These are phyloP conservation scores for Anolis apletophallus DNA, from an alignment of 2,797 vertebrate species.

Conservation along the genomic window DNA sequence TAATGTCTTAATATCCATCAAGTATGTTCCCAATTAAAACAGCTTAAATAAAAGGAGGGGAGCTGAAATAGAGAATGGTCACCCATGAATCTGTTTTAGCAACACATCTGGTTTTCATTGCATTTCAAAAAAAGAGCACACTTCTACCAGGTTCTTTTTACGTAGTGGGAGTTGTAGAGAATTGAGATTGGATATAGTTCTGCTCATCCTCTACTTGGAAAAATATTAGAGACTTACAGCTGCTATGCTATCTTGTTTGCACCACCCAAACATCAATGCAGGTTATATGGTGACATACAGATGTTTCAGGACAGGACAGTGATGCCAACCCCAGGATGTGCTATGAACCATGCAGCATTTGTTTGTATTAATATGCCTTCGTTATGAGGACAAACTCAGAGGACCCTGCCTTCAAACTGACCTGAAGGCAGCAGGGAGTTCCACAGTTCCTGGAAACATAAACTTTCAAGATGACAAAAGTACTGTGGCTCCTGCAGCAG, in stretches of 20 bases:
- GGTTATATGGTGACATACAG: background rate
- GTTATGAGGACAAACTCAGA: background rate
- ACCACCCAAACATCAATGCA: background rate
- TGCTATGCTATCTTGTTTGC: background rate
- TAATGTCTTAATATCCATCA: conserved; percentile 5
- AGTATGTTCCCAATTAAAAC: conserved; percentile 6
- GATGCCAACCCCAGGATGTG: background rate
- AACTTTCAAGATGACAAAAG: too few species aligned
- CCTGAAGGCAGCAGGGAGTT: too few species aligned
- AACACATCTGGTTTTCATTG: conserved; percentile 27
- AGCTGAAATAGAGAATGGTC: background rate
- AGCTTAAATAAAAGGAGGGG: background rate
- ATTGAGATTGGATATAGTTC: too few species aligned
- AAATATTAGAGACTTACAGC: background rate
- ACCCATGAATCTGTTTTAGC: conserved; percentile 15
- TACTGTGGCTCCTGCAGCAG: too few species aligned
- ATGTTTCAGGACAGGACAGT: background rate
- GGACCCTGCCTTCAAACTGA: too few species aligned
- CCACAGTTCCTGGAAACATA: too few species aligned
- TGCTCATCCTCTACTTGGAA: background rate
- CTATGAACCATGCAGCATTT: background rate
- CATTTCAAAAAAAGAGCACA: background rate
- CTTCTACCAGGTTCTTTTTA: background rate
- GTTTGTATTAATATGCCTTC: background rate
- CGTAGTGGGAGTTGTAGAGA: background rate